Evolutionary conservation across 2,888 invertebrate genomes (phyloP).

Genomic region (Drosophila quinaria): DNA sequence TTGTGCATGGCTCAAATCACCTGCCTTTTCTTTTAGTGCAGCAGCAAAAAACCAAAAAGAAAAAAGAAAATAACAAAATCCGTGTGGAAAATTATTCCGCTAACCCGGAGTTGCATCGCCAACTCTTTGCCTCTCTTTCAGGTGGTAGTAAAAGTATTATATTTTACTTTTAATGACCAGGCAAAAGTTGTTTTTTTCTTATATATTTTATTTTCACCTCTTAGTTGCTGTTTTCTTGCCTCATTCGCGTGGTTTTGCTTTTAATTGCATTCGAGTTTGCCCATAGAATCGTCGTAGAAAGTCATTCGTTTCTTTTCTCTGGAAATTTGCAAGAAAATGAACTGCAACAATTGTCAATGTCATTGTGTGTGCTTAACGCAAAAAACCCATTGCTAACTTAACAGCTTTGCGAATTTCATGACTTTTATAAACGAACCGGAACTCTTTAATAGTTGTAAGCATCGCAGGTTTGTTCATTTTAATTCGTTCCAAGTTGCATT

Average conservation of each 20-base stretch:
- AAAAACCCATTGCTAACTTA: conserved; percentile 19
- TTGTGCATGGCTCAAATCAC: conserved; percentile 33
- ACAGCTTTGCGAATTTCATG: conserved; percentile 42
- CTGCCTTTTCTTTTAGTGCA: conserved; percentile 35
- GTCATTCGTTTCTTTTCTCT: conserved; percentile 67
- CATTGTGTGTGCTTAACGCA: conserved; percentile 51
- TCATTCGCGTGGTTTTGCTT: conserved; percentile 20
- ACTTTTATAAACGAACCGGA: conserved; percentile 41
- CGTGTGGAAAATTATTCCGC: conserved; percentile 48
- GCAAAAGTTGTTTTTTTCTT: conserved; percentile 41
- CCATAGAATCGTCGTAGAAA: conserved; percentile 56
- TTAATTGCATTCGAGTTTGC: conserved; percentile 49
- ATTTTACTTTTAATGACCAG: conserved; percentile 68
- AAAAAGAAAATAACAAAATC: conserved; percentile 28
- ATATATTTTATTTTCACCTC: conserved; percentile 28
- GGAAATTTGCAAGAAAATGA: conserved; percentile 54
- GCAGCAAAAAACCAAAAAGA: conserved; percentile 1
- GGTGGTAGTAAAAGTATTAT: conserved; percentile 61
- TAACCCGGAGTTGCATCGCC: conserved; percentile 42
- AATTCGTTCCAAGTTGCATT: conserved; percentile 11
- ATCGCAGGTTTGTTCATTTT: background rate
- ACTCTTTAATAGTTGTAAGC: conserved; percentile 30
- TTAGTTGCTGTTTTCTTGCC: conserved; percentile 17
- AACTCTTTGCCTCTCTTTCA: background rate
- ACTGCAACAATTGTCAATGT: conserved; percentile 51